These are phyloP conservation scores for Chiloscyllium plagiosum DNA, from an alignment of 2,113 vertebrate species.

Conservation along the genomic window DNA sequence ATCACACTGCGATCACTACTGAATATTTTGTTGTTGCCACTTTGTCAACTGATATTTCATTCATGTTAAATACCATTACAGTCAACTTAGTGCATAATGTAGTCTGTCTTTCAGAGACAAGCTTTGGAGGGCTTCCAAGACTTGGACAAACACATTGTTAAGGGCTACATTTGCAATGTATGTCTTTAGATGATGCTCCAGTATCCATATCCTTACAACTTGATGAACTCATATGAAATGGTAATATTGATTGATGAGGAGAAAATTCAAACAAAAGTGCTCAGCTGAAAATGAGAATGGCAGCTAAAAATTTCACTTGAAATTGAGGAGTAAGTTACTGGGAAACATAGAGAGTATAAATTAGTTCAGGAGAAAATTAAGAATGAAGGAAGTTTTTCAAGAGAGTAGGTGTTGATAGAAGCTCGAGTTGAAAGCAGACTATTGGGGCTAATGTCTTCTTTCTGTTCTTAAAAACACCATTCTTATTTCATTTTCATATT, in stretches of 20 bases:
- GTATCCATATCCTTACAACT: neutral
- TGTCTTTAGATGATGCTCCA: neutral
- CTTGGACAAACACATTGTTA: neutral
- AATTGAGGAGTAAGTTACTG: neutral
- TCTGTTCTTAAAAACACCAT: neutral
- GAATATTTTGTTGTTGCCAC: neutral
- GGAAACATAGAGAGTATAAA: neutral
- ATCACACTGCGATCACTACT: neutral
- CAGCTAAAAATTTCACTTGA: neutral
- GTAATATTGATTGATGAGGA: neutral
- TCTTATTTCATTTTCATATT: neutral
- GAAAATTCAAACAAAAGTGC: neutral
- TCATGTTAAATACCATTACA: neutral
- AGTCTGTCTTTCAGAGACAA: constrained; percentile 6
- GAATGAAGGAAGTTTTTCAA: neutral
- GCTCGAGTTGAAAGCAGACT: neutral
- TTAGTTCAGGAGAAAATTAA: neutral
- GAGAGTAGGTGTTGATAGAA: neutral
- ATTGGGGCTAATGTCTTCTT: neutral
- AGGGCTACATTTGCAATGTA: neutral
- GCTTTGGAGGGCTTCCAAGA: neutral
- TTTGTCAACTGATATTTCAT: neutral
- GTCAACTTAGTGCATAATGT: neutral
- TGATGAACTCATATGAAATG: no score
- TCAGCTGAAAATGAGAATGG: neutral